Percentiles rank a stretch among this genome's conserved stretches.
Conservation (phyloP, 1,140 invertebrate species). For the Cylas formicarius region DNA sequence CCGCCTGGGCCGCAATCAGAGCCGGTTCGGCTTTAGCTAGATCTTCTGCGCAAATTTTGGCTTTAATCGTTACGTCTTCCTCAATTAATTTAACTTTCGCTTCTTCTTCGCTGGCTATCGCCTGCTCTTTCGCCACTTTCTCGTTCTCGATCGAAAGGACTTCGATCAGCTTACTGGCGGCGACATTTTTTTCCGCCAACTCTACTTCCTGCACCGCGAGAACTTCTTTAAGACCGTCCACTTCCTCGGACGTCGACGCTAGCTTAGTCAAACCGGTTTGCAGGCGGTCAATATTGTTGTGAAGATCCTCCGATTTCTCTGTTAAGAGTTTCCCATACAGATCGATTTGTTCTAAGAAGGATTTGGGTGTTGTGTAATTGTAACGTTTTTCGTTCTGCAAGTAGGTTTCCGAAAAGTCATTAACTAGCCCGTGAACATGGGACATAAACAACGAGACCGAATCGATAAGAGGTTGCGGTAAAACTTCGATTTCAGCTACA, state of each 20-base stretch:
- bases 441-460: constrained; percentile 85
- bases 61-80: constrained; percentile 75
- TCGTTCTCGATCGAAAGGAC: constrained; percentile 86
- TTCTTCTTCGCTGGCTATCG: constrained; percentile 76
- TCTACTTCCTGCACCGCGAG: constrained; percentile 84
- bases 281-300: constrained; percentile 68
- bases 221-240: constrained; percentile 44
- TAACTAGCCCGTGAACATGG: constrained; percentile 80
- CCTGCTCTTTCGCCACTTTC: constrained; percentile 82
- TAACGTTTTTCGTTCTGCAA: constrained; percentile 81
- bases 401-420: constrained; percentile 76
- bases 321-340: constrained; percentile 77
- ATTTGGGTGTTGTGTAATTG: constrained; percentile 95
- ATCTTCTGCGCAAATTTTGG: constrained; percentile 82
- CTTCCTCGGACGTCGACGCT: constrained; percentile 70
- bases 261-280: constrained; percentile 86
- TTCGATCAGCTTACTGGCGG: constrained; percentile 81
- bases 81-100: constrained; percentile 84
- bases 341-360: constrained; percentile 88
- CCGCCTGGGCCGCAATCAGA: constrained; percentile 78
- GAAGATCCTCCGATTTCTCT: constrained; percentile 70
- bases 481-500: constrained; percentile 63
- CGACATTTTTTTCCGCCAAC: constrained; percentile 80
- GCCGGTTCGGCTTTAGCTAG: constrained; percentile 87
- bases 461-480: constrained; percentile 54